These are phyloP conservation scores for Rhimphoctona megacephalus DNA, from an alignment of 2,888 invertebrate genomes.

Conservation along the genomic window DNA sequence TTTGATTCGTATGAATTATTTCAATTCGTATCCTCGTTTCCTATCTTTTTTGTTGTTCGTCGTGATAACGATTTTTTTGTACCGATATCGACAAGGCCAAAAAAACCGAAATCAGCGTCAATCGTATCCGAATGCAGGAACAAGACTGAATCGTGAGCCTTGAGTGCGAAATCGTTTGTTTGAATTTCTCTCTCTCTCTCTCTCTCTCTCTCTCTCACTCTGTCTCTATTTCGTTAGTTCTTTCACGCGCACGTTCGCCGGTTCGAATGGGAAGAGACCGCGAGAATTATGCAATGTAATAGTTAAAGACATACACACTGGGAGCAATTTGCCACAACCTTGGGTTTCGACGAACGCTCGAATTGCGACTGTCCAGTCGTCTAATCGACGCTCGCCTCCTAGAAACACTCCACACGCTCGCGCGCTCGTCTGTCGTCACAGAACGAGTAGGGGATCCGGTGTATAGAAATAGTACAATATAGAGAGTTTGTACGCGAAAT, in stretches of 20 bases:
- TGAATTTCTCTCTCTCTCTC: constrained; percentile 21
- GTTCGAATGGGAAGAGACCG: constrained; percentile 29
- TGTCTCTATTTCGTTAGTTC: neutral
- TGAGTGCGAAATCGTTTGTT: constrained; percentile 50
- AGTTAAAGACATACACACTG: constrained; percentile 11
- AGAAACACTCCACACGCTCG: constrained; percentile 3
- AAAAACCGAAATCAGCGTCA: constrained; percentile 16
- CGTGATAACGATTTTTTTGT: neutral
- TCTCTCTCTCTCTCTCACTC: neutral
- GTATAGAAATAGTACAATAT: constrained; percentile 11
- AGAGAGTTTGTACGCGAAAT: constrained; percentile 18
- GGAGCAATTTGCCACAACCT: constrained; percentile 51
- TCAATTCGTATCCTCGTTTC: neutral
- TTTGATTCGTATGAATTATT: neutral
- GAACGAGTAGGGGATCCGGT: neutral
- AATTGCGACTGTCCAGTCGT: constrained; percentile 45
- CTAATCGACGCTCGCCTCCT: constrained; percentile 21
- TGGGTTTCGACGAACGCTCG: constrained; percentile 39
- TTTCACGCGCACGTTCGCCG: constrained; percentile 5
- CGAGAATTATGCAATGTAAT: constrained; percentile 39
- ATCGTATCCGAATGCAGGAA: constrained; percentile 16
- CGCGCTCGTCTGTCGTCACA: neutral
- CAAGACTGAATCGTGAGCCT: constrained; percentile 44
- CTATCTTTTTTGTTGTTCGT: no score
- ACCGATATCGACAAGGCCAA: neutral